phyloP scores from a whole-genome alignment of 2,113 vertebrate genomes.

The Phocoena sinus region DNA sequence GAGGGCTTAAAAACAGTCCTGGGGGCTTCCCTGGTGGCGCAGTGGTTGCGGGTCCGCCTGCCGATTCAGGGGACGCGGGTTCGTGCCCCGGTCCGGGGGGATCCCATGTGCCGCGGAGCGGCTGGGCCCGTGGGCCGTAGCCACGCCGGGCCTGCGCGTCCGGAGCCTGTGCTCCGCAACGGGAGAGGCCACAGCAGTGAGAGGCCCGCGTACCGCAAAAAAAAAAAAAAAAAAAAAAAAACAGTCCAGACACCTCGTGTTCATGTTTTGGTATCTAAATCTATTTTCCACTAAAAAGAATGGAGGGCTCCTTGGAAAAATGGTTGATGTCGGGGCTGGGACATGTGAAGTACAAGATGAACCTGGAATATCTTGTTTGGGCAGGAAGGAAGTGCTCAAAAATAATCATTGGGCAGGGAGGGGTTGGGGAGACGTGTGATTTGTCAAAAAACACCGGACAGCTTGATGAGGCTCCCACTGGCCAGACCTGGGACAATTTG shows the following conservation, averaged over 20 bases:
- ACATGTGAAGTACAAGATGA: background rate
- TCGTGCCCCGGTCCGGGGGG: no score
- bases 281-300: slow-evolving; percentile 8
- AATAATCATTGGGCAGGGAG: background rate
- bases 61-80: no score
- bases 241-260: background rate
- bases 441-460: background rate
- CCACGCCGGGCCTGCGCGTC: no score
- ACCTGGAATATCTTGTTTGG: background rate
- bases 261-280: slow-evolving; percentile 9
- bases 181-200: no score
- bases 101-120: no score
- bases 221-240: no score
- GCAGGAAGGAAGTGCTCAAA: slow-evolving; percentile 2
- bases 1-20: background rate
- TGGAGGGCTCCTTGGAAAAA: background rate
- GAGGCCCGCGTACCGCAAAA: no score
- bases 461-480: background rate
- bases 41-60: no score
- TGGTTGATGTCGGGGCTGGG: background rate
- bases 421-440: background rate
- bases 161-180: no score
- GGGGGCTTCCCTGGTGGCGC: no score
- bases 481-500: background rate
- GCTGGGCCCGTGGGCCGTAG: no score